Conservation (phyloP, 2,888 invertebrate genomes). For the Platycheirus rosarum region DNA sequence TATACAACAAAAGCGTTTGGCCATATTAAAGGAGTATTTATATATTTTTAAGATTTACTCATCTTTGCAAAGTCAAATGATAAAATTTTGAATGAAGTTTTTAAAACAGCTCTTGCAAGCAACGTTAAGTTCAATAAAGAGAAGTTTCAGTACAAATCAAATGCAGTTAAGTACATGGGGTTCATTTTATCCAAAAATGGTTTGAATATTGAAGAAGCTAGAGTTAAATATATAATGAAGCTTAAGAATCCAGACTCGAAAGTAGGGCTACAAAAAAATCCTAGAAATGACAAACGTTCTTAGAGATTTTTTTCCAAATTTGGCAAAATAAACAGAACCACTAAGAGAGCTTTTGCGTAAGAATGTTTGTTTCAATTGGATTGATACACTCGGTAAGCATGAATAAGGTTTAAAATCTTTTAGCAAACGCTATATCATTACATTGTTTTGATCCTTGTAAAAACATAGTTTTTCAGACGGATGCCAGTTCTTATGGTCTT, state of each 20-base stretch:
- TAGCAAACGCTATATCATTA: conserved; percentile 14
- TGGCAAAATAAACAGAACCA: conserved; percentile 51
- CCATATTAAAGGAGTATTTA: no score
- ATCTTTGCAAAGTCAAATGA: conserved; percentile 58
- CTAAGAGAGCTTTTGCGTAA: conserved; percentile 33
- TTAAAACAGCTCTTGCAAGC: conserved; percentile 13
- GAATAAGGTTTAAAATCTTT: conserved; percentile 15
- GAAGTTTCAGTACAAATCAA: conserved; percentile 26
- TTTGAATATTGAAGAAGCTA: conserved; percentile 25
- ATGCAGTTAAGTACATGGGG: conserved; percentile 36
- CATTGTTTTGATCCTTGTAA: conserved; percentile 19
- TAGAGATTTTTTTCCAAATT: conserved; percentile 68
- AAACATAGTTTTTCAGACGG: conserved; percentile 6
- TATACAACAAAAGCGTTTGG: no score
- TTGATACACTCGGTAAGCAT: conserved; percentile 14
- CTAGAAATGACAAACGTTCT: no score
- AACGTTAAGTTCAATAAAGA: conserved; percentile 53
- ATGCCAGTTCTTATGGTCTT: conserved; percentile 30
- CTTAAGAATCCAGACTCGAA: conserved; percentile 34
- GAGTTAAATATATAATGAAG: conserved; percentile 23
- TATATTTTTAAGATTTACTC: no score
- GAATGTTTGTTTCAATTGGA: conserved; percentile 15
- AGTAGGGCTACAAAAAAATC: conserved; percentile 31
- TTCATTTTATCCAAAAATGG: conserved; percentile 26
- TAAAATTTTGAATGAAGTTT: conserved; percentile 66